These are phyloP conservation scores for Trachelus troglodyta DNA, from an alignment of 2,888 invertebrate species.

Conservation along the genomic window DNA sequence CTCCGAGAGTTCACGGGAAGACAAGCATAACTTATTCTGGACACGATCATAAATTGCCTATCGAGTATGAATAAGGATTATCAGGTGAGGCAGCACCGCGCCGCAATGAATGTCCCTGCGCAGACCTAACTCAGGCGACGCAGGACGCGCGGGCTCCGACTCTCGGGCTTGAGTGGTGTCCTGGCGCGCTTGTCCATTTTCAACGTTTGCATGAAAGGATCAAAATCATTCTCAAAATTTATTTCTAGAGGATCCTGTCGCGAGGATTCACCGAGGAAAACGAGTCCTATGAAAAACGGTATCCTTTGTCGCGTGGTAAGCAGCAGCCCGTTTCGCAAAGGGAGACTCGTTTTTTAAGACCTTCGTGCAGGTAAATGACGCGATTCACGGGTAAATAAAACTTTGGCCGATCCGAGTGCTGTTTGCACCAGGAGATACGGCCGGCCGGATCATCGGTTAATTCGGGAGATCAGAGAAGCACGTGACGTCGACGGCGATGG, in stretches of 20 bases:
- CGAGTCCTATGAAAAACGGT: too few species aligned
- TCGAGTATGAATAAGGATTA: conserved; percentile 56
- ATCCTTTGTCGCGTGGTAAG: too few species aligned
- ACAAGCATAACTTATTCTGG: conserved; percentile 37
- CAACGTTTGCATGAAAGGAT: too few species aligned
- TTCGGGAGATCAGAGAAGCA: conserved; percentile 38
- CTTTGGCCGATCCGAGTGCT: conserved; percentile 9
- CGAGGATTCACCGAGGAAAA: too few species aligned
- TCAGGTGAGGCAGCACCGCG: conserved; percentile 35
- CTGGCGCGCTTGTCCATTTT: too few species aligned
- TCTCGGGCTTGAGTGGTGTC: not conserved
- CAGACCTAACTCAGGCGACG: not conserved
- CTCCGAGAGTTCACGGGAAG: not conserved
- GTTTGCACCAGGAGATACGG: conserved; percentile 21
- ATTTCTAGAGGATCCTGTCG: too few species aligned
- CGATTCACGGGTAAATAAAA: conserved; percentile 13
- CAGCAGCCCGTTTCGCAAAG: too few species aligned
- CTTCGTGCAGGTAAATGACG: too few species aligned
- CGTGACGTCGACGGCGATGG: too few species aligned
- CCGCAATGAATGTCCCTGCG: not conserved
- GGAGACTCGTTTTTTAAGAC: too few species aligned
- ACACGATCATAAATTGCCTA: conserved; percentile 49
- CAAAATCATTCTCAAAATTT: too few species aligned
- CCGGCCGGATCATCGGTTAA: conserved; percentile 30
- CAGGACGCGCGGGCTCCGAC: not conserved